Percentiles rank a stretch among this genome's conserved stretches.
These are phyloP conservation scores for Danio kyathit DNA, from an alignment of 2,797 vertebrate genomes.

Conservation along the genomic window DNA sequence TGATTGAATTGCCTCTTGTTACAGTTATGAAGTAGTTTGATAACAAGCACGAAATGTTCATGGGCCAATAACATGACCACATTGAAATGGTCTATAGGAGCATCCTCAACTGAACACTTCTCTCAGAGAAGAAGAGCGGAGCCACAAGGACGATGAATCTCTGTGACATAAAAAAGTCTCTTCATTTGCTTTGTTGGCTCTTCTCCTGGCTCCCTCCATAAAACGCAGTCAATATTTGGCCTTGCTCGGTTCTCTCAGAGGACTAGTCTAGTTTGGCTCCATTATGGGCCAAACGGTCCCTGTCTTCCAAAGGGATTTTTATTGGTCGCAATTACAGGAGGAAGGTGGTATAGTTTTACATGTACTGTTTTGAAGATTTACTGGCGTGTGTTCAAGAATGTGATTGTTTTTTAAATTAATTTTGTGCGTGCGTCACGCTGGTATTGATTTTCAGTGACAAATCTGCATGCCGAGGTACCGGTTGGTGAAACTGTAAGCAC, in stretches of 20 bases:
- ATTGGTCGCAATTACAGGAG: conserved; percentile 27
- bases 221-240: conserved; percentile 46
- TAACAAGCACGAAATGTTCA: no score
- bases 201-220: conserved; percentile 34
- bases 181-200: conserved; percentile 46
- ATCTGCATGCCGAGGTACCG: conserved; percentile 17
- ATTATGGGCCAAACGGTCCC: conserved; percentile 44
- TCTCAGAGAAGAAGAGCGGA: conserved; percentile 13
- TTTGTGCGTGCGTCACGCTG: background rate
- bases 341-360: background rate
- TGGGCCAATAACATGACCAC: no score
- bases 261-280: conserved; percentile 35
- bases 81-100: background rate
- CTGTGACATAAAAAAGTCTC: conserved; percentile 14
- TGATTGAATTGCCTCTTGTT: no score
- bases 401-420: background rate
- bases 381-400: background rate
- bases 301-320: conserved; percentile 36
- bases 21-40: no score
- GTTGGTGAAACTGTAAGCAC: conserved; percentile 31
- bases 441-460: conserved; percentile 21
- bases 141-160: conserved; percentile 25
- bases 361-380: conserved; percentile 14
- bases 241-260: conserved; percentile 37
- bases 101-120: background rate